Percentiles rank a stretch among this genome's conserved stretches.
phyloP scores from a whole-genome alignment of 2,113 vertebrate species.

The Hippoglossus stenolepis region DNA sequence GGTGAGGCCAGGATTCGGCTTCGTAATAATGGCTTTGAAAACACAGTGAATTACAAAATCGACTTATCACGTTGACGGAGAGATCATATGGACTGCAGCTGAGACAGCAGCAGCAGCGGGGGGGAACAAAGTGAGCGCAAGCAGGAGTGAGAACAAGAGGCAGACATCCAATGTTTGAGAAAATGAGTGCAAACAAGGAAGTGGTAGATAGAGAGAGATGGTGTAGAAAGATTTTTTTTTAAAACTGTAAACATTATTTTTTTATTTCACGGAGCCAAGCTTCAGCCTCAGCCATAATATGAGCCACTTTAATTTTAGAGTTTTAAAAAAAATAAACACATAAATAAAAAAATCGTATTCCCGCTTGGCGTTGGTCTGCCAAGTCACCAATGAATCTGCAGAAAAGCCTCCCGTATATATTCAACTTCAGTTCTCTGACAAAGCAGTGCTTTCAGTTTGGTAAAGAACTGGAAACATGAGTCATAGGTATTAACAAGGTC shows the following conservation, averaged over 20 bases:
- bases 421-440: conserved; percentile 28
- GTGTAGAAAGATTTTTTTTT: not conserved
- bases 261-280: not conserved
- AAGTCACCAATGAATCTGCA: conserved; percentile 39
- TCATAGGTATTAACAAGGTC: conserved; percentile 46
- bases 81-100: conserved; percentile 61
- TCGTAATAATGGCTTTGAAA: conserved; percentile 59
- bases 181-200: conserved; percentile 11
- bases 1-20: conserved; percentile 39
- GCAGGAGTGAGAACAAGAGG: conserved; percentile 7
- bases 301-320: not conserved
- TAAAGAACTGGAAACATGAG: conserved; percentile 53
- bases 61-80: conserved; percentile 29
- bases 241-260: conserved; percentile 3
- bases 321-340: not conserved
- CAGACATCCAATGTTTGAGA: not conserved
- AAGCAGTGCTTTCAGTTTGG: conserved; percentile 49
- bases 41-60: conserved; percentile 47
- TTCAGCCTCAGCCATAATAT: not conserved
- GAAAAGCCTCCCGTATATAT: conserved; percentile 22
- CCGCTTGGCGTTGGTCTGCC: not conserved
- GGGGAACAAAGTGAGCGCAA: not conserved
- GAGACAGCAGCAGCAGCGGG: conserved; percentile 19
- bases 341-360: not conserved
- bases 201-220: not conserved